Base-by-base conservation (phyloP, 2,888 invertebrate genomes). In the Seira sanloemensis region DNA sequence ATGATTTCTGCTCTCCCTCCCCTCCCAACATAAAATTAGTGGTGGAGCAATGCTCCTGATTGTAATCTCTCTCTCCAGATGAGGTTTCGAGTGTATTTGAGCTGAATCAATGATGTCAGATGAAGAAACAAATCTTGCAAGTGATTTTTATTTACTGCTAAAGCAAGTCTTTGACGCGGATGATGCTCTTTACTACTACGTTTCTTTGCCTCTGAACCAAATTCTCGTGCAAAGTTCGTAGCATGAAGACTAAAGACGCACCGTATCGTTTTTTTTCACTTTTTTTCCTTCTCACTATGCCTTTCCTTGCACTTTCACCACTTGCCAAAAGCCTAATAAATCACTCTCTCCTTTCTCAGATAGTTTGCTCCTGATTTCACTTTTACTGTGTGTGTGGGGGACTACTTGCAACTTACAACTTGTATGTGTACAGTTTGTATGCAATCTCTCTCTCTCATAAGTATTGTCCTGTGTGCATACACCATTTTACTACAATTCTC, bases 281-380 rank as follows among this genome's bases (percentile, higher is more conserved):
- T 9, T 27, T 74, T 80, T 68, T 58, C 67, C 73, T 79, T n/a
- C n/a, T n/a, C n/a, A n/a, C n/a, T n/a, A n/a, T n/a, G n/a, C n/a
- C n/a, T n/a, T n/a, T n/a, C 79, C 79, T 73, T 77, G 82, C 82
- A 77, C 82, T 82, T 82, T 82, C 82, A 82, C 82, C 82, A 82
- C 82, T 82, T 82, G 82, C 82, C 82, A 82, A 77, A 82, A 82
- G 46, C 77, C 67, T 82, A 82, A 82, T 82, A 82, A 82, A 82
- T 82, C 82, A 82, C 82, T 82, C 73, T 37, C 37, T 37, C 37
- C 12, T 37, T 37, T 37, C 37, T 37, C 12, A 37, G 37, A 37
- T 37, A 37, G 37, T 37, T 37, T 37, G 5, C 37, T 37, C 37
- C 37, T 37, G 37, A 37, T 37, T 37, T 37, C 12, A 12, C 37